Evolutionary conservation across 2,888 invertebrate genomes (phyloP), one percentile per base, ranked within the genome.

Genomic region (Drosophila neoperkinsi): DNA sequence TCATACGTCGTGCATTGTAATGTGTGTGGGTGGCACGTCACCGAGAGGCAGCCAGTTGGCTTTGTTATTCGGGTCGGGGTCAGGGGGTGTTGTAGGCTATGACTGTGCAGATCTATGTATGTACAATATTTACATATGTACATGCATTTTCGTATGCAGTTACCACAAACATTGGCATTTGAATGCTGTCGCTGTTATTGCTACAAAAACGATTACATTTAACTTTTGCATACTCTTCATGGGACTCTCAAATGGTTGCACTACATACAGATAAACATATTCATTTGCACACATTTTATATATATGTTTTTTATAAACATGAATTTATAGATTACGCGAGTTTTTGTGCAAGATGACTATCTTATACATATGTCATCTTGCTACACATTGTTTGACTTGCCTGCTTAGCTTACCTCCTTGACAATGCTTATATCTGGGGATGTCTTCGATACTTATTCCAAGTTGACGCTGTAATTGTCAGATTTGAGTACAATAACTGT

Each of bases 1-100:
- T 90, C 88, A 85, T 85, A 78, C 78, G 53, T 77, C 66, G 65
- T 51, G 64, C 76, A 81, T 61, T 74, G 74, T 61, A 77, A 76
- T 57, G 57, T 41, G 34, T 51, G 50, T 57, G 59, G 58, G 53
- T 34, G 41, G 30, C 34, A 34, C 53, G 49, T 31, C n/a, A 25
- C 31, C 52, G 34, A 34, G 53, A 21, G 53, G n/a, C 4, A 59
- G 56, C 31, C 13, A 43, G 33, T 18, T 73, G 34, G 59, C 52
- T 21, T 33, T 38, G 46, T 16, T 46, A 71, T 67, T 75, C 46
- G 71, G 59, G 73, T 60, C 66, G 66, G 50, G 72, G 78, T 78
- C 81, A 80, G 71, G 38, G 53, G 71, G 55, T 41, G 63, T 62
- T 41, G 59, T 62, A 62, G 71, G 71, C 63, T 36, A 18, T 43